phyloP scores from a whole-genome alignment of 2,797 vertebrate species.

The Sebastes minor region DNA sequence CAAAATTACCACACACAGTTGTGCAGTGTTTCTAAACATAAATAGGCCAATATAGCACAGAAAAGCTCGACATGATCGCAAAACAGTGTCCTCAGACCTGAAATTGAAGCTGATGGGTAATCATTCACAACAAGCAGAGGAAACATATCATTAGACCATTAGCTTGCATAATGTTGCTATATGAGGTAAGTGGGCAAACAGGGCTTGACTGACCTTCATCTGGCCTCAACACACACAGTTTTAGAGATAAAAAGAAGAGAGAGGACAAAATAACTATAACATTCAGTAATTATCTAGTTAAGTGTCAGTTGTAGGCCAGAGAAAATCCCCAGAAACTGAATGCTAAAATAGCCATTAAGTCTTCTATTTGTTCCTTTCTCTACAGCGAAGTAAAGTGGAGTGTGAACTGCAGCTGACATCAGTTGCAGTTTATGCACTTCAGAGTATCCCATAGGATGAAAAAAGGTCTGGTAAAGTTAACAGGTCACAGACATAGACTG shows the following conservation, averaged over 20 bases:
- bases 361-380: background rate
- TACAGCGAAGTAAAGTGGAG: background rate
- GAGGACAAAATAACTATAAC: constrained; percentile 3
- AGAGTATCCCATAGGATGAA: background rate
- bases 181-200: constrained; percentile 5
- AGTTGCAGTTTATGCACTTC: background rate
- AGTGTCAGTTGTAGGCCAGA: constrained; percentile 8
- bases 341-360: background rate
- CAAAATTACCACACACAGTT: background rate
- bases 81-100: background rate
- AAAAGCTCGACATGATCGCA: background rate
- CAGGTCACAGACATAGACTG: background rate
- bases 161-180: constrained; percentile 16
- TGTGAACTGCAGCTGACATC: background rate
- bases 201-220: background rate
- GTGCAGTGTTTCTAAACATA: background rate
- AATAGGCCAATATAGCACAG: background rate
- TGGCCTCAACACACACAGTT: background rate
- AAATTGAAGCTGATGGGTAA: constrained; percentile 6
- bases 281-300: constrained; percentile 7
- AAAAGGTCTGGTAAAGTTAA: background rate
- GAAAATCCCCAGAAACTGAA: constrained; percentile 6
- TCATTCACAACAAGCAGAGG: constrained; percentile 13
- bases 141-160: constrained; percentile 9
- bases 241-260: background rate